Evolutionary conservation across 2,113 vertebrate species (phyloP).

Genomic region (Anser cygnoides): DNA sequence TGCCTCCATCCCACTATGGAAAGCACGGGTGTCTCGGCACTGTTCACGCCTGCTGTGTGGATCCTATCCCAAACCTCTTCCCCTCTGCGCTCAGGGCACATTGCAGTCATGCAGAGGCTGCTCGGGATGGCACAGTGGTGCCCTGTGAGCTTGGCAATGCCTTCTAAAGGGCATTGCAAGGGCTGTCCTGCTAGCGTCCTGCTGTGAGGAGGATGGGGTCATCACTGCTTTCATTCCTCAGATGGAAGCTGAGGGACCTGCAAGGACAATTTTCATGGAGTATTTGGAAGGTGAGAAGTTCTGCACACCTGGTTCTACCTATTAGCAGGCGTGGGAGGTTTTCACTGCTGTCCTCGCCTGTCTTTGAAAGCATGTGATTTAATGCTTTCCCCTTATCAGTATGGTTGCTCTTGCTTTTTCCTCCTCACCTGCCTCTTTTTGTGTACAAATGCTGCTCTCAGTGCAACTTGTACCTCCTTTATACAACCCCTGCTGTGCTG

Average conservation of each 20-base stretch:
- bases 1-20: background rate
- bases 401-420: background rate
- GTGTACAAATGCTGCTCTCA: background rate
- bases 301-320: accelerated
- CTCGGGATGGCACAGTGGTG: background rate
- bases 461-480: background rate
- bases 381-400: background rate
- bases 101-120: background rate
- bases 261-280: background rate
- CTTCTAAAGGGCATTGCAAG: background rate
- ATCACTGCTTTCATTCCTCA: background rate
- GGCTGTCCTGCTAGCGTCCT: background rate
- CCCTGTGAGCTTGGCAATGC: background rate
- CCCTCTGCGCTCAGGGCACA: background rate
- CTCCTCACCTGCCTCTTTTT: background rate
- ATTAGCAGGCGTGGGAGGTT: background rate
- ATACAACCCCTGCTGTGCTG: background rate
- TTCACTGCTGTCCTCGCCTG: background rate
- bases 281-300: background rate
- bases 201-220: background rate
- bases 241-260: background rate
- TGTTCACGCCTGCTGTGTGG: background rate
- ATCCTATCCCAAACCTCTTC: background rate
- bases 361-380: background rate
- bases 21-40: background rate